Base-by-base conservation (phyloP, 2,888 invertebrate genomes). In the Neoaliturus tenellus region DNA sequence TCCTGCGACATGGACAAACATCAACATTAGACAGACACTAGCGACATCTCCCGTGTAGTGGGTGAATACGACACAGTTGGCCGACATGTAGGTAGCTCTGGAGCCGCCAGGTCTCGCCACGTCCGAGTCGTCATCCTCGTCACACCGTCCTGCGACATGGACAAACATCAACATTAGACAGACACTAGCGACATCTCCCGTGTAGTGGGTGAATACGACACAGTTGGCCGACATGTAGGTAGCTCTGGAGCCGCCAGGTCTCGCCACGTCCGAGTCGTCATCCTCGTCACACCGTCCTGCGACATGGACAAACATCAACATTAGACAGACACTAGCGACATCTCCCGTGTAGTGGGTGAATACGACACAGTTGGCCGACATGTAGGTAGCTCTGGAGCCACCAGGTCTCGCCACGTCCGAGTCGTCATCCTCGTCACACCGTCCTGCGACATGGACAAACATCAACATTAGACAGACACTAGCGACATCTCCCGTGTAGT, bases 151-250 rank as follows among this genome's bases (percentile, higher is more conserved):
- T 39, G 39, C 6, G 39, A 39, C 39, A 39, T 5, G 12, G 39
- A 39, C 6, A 39, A 8, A 12, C 12, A 8, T 8, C 39, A 39
- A 5, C 39, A 12, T 39, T 5, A 12, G 39, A 39, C 6, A 39
- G 39, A 39, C 39, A 12, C 39, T 39, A 12, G 39, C 39, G 6
- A 39, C 39, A 12, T 39, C 39, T 80, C 98, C 98, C 88, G 96
- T 95, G 92, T 98, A 98, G 92, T 98, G 97, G 88, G 98, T 98
- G 92, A 98, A 97, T 89, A 97, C 96, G 87, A 98, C 97, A 93
- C 98, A 98, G 93, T 98, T 98, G 89, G 98, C 97, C 89, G 96
- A 97, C 89, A 98, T 94, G 93, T 98, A 98, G 91, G 98, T 97
- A 87, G 98, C 97, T 88, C 96, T 93, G 88, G 95, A 94, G 85